These are phyloP conservation scores for Alaudala cheleensis DNA, from an alignment of 2,113 vertebrate species.

Conservation along the genomic window DNA sequence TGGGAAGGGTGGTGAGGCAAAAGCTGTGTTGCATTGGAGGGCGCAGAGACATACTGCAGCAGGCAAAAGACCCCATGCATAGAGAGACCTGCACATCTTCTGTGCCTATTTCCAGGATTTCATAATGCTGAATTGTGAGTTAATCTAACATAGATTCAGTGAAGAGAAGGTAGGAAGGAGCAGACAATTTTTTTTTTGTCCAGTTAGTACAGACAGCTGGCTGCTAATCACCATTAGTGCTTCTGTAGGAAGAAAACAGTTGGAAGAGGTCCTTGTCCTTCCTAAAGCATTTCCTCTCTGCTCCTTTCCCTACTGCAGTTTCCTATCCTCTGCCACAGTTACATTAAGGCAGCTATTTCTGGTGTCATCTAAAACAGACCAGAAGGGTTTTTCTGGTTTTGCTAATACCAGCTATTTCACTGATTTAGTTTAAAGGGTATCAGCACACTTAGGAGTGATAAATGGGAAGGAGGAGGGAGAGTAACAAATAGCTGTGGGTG, in stretches of 20 bases:
- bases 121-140: rapidly evolving
- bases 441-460: conserved; percentile 24
- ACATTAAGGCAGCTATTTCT: not conserved
- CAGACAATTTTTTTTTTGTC: not conserved
- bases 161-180: not conserved
- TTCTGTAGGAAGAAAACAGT: not conserved
- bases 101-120: not conserved
- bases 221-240: not conserved
- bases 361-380: not conserved
- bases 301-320: not conserved
- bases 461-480: conserved; percentile 13
- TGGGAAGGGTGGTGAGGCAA: not conserved
- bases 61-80: not conserved
- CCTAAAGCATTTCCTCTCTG: not conserved
- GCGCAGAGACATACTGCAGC: not conserved
- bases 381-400: not conserved
- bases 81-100: not conserved
- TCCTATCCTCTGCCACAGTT: not conserved
- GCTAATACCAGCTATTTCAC: not conserved
- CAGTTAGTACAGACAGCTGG: not conserved
- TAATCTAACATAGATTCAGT: not conserved
- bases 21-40: not conserved
- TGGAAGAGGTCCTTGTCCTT: conserved; percentile 3
- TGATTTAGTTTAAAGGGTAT: conserved; percentile 45
- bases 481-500: conserved; percentile 26